Evolutionary conservation across 2,113 vertebrate species (phyloP).

Genomic region (Crotalus helleri): DNA sequence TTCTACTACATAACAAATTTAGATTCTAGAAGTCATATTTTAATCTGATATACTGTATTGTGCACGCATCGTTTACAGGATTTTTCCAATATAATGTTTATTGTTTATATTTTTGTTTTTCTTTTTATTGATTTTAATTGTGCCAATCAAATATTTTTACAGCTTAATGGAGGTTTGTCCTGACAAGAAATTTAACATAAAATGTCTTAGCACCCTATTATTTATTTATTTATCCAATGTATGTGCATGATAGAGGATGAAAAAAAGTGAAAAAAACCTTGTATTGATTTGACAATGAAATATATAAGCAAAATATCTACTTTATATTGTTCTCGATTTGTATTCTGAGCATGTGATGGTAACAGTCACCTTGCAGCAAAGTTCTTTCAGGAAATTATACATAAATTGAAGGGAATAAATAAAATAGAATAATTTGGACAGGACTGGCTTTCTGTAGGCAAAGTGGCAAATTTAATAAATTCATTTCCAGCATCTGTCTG

Average conservation of each 20-base stretch:
- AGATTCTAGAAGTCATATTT: background rate
- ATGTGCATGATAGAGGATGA: background rate
- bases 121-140: background rate
- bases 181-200: background rate
- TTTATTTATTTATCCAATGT: background rate
- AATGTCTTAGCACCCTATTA: background rate
- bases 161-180: background rate
- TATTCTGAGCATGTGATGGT: background rate
- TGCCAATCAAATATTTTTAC: background rate
- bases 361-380: constrained; percentile 29
- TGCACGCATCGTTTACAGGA: background rate
- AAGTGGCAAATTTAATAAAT: constrained; percentile 41
- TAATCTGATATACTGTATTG: background rate
- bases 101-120: background rate
- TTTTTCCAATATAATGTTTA: background rate
- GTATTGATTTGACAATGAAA: background rate
- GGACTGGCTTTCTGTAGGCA: constrained; percentile 35
- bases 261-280: background rate
- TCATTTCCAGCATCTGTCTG: constrained; percentile 47
- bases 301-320: background rate
- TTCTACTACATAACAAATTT: background rate
- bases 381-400: constrained; percentile 37
- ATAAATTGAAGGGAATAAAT: constrained; percentile 43
- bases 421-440: constrained; percentile 34
- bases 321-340: constrained; percentile 29